A percentile compares a stretch with the other conserved stretches of the same genome.
Conservation (phyloP, 2,797 vertebrate genomes). For the Pristis pectinata region DNA sequence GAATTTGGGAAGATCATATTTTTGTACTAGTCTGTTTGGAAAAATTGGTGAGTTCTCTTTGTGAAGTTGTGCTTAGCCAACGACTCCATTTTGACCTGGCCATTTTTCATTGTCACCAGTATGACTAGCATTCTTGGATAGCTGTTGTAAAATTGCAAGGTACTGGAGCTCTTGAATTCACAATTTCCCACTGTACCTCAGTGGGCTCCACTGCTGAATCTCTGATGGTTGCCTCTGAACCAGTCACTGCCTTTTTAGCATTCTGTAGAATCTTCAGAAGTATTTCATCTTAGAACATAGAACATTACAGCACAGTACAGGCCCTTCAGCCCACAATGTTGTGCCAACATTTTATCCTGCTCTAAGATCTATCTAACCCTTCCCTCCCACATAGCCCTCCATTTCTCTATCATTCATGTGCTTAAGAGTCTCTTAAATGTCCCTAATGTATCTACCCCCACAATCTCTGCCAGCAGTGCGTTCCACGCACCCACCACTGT, state of each 20-base stretch:
- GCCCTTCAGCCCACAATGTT: no score
- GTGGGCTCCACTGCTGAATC: background rate
- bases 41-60: background rate
- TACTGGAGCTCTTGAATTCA: background rate
- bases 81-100: background rate
- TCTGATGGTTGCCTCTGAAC: background rate
- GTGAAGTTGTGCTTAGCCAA: background rate
- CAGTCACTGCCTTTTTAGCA: background rate
- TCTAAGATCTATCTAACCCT: no score
- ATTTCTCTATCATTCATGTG: no score
- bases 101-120: background rate
- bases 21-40: background rate
- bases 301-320: no score
- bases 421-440: no score
- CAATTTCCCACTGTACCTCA: background rate
- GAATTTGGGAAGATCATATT: background rate
- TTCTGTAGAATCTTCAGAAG: background rate
- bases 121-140: background rate
- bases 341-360: no score
- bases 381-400: no score
- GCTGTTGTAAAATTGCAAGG: no score
- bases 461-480: no score
- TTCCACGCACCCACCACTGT: no score
- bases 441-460: no score
- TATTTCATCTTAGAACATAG: no score